Conservation (phyloP, 1,140 invertebrate genomes). For the Thrips palmi region DNA sequence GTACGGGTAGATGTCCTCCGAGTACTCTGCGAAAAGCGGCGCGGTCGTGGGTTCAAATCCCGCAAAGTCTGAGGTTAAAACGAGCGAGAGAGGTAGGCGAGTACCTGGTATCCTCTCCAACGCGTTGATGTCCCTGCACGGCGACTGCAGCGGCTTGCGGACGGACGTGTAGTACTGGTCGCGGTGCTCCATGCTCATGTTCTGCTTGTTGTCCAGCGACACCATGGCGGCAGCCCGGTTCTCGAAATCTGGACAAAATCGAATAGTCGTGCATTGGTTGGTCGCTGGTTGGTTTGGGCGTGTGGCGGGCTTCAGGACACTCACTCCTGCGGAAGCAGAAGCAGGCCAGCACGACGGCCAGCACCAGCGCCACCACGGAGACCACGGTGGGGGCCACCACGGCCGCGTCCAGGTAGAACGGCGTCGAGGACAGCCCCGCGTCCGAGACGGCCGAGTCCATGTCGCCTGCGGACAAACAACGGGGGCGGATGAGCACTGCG, state of each 20-base stretch:
- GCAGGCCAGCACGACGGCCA: constrained; percentile 28
- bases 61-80: too few species aligned
- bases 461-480: too few species aligned
- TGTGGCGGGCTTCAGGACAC: constrained; percentile 16
- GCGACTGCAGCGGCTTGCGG: constrained; percentile 30
- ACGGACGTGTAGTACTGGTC: constrained; percentile 37
- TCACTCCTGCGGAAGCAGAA: constrained; percentile 32
- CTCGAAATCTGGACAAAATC: too few species aligned
- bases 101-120: constrained; percentile 34
- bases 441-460: not conserved
- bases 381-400: constrained; percentile 28
- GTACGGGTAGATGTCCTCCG: constrained; percentile 42
- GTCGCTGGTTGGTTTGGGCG: too few species aligned
- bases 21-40: too few species aligned
- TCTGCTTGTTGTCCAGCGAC: constrained; percentile 28
- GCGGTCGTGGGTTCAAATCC: constrained; percentile 8
- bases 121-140: constrained; percentile 27
- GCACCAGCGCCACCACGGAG: constrained; percentile 27
- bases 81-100: too few species aligned
- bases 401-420: constrained; percentile 28
- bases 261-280: too few species aligned
- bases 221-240: too few species aligned
- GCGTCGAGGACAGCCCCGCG: constrained; percentile 13
- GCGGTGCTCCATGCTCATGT: constrained; percentile 30
- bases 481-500: too few species aligned